A percentile compares a stretch with the other conserved stretches of the same genome.
Evolutionary conservation across 2,888 invertebrate species (phyloP).

Genomic region (Amphipoea lucens): DNA sequence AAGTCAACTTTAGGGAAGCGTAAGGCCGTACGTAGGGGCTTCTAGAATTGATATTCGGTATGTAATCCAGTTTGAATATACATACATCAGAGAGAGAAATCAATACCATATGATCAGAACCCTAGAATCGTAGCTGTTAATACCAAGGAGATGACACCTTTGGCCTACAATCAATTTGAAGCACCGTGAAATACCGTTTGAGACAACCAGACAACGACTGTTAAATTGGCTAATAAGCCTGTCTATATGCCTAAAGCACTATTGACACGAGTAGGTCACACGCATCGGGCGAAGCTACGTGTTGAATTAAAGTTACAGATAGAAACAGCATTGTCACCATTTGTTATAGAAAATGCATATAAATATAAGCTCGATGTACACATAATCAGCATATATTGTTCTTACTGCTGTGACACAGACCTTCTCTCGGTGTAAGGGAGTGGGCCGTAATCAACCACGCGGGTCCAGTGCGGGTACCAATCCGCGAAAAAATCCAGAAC

Average conservation of each 20-base stretch:
- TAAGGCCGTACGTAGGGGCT: no score
- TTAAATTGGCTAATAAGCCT: slow-evolving; percentile 44
- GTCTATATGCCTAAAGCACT: slow-evolving; percentile 40
- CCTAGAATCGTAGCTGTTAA: no score
- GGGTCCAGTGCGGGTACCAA: background rate
- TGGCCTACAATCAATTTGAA: slow-evolving; percentile 17
- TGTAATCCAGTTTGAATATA: no score
- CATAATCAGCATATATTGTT: background rate
- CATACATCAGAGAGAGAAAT: no score
- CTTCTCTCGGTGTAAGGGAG: background rate
- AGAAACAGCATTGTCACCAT: slow-evolving; percentile 7
- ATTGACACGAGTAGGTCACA: slow-evolving; percentile 40
- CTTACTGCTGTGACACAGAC: no score
- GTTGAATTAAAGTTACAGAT: slow-evolving; percentile 23
- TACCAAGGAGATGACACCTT: slow-evolving; percentile 1
- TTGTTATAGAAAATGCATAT: background rate
- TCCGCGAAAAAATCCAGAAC: no score
- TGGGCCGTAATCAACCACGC: no score
- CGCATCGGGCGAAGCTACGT: background rate
- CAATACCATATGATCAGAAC: no score
- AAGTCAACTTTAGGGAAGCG: background rate
- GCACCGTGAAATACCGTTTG: slow-evolving; percentile 39
- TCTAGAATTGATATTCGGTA: no score
- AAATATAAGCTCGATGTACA: background rate
- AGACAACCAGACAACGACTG: slow-evolving; percentile 26